These are phyloP conservation scores for Denticeps clupeoides DNA, from an alignment of 2,797 vertebrate genomes.

Conservation along the genomic window DNA sequence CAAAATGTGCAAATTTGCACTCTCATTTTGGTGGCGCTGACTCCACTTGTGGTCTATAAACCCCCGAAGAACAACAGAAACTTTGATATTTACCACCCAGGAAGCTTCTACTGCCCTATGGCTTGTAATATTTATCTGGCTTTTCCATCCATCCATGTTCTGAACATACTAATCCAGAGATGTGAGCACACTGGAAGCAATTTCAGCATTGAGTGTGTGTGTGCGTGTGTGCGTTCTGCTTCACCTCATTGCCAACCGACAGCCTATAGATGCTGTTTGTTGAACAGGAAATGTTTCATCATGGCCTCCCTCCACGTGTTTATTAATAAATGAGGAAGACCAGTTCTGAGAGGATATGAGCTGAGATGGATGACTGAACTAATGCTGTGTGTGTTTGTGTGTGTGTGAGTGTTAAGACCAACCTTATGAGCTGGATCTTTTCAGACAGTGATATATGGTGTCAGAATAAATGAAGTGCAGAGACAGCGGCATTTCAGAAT, in stretches of 20 bases:
- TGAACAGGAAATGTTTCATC: constrained; percentile 3
- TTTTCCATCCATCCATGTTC: no score
- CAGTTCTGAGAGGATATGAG: not conserved
- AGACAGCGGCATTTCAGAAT: no score
- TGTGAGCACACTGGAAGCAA: no score
- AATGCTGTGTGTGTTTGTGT: not conserved
- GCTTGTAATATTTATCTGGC: no score
- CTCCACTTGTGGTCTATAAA: no score
- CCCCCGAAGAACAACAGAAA: no score
- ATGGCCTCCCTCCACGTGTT: constrained; percentile 1
- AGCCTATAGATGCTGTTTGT: constrained; percentile 4
- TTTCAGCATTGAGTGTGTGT: not conserved
- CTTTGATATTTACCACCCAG: no score
- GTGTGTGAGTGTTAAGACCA: not conserved
- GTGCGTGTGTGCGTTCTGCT: not conserved
- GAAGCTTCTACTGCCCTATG: no score
- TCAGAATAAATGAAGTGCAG: no score
- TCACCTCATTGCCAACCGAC: not conserved
- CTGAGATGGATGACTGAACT: not conserved
- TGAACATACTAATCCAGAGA: no score
- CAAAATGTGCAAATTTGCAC: no score
- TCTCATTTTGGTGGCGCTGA: no score
- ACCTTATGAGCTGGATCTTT: not conserved
- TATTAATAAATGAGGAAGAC: constrained; percentile 6
- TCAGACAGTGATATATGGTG: not conserved